phyloP scores from a whole-genome alignment of 2,888 invertebrate genomes.

The Meliscaeva auricollis region DNA sequence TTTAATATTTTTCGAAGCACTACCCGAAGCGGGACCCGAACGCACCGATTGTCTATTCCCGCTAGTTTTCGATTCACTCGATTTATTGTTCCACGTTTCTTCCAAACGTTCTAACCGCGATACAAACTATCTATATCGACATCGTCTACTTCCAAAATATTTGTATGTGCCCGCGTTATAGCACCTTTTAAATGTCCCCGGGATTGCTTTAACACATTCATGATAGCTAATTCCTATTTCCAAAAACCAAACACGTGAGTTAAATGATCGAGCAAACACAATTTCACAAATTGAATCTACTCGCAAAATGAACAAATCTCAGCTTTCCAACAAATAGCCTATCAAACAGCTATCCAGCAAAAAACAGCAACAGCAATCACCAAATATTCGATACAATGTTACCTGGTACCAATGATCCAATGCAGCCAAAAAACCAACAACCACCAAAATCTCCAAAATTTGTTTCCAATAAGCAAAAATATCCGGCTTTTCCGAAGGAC shows the following conservation, averaged over 20 bases:
- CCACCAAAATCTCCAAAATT: too few relatives aligned
- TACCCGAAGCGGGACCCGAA: too few relatives aligned
- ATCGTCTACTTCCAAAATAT: too few relatives aligned
- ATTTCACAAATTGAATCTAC: neutral
- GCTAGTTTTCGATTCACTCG: neutral
- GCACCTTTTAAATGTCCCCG: constrained; percentile 19
- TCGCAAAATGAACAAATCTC: too few relatives aligned
- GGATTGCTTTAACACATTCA: neutral
- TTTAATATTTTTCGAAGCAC: neutral
- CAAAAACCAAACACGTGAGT: neutral
- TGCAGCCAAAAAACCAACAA: neutral
- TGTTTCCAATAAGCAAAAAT: neutral
- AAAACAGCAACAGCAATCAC: neutral
- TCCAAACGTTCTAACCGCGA: neutral
- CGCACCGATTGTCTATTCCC: neutral
- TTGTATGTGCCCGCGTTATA: neutral
- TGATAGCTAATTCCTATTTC: neutral
- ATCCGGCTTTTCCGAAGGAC: neutral
- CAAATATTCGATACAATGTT: neutral
- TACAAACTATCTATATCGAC: neutral
- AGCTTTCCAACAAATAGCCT: neutral
- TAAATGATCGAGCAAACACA: neutral
- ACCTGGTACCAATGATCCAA: neutral
- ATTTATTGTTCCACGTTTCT: constrained; percentile 1
- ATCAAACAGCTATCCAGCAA: neutral